Evolutionary conservation across 2,888 invertebrate species (phyloP).

Genomic region (Pyrrhia umbra): DNA sequence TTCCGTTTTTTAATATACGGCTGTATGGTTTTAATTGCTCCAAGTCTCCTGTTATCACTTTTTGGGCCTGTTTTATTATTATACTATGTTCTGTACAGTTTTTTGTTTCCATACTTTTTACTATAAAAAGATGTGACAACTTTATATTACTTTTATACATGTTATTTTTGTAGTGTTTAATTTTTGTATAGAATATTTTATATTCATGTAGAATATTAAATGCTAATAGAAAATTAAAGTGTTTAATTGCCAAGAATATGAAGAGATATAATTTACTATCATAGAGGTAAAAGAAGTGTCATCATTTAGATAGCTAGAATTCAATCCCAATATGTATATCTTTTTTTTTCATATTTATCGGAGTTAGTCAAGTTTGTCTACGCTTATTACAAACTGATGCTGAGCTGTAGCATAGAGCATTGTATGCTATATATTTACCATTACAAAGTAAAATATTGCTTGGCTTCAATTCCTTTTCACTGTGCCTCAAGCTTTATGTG

Average conservation of each 20-base stretch:
- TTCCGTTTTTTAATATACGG: conserved; percentile 60
- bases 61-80: conserved; percentile 31
- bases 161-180: background rate
- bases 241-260: no score
- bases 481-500: background rate
- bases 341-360: no score
- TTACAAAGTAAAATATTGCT: background rate
- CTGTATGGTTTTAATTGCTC: conserved; percentile 58
- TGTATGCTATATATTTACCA: background rate
- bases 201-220: no score
- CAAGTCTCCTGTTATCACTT: conserved; percentile 60
- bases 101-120: conserved; percentile 15
- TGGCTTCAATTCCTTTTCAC: background rate
- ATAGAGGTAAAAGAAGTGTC: no score
- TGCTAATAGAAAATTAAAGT: no score
- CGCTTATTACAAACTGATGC: conserved; percentile 1
- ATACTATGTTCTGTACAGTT: conserved; percentile 7
- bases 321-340: no score
- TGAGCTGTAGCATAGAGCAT: background rate
- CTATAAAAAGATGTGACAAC: no score
- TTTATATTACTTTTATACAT: background rate
- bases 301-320: no score
- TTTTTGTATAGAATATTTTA: background rate
- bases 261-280: no score
- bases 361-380: background rate